Evolutionary conservation across 2,113 vertebrate genomes (phyloP), one percentile per base, ranked within the genome.

Genomic region (Rostratula benghalensis): DNA sequence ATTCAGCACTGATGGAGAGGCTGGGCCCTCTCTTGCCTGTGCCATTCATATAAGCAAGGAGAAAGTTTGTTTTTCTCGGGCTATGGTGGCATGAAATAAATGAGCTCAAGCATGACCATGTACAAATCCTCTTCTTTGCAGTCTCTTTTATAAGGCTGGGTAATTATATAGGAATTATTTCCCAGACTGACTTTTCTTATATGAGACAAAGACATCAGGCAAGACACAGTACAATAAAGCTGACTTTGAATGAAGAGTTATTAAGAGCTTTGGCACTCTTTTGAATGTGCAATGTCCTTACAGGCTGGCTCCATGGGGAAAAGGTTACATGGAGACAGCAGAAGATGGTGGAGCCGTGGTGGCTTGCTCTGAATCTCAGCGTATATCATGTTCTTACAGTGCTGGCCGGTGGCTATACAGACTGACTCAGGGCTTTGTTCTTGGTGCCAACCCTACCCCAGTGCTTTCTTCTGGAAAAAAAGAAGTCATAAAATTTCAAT

Each of bases 401-500:
- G 46, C 91, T 70, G 71, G 88, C 61, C 15, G 7, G 73, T 83
- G 77, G 81, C 76, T 94, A 57, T 51, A 71, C 3, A 1, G 63
- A 31, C 46, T 82, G 70, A 84, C 57, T 82, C 83, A 78, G 50
- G 33, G 54, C 90, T 96, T 91, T 91, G 84, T 93, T 94, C 71
- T 94, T 63, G 39, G 33, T 75, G 77, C 91, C 88, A 93, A 54
- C 35, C 61, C 43, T 33, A 70, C 18, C 65, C 83, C 33, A 74
- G 60, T 1, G 6, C 75, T 89, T 91, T 84, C 45, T 89, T 90
- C 54, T 82, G 53, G 59, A 54, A 89, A 56, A 59, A 80, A 83
- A 84, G 59, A 76, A 91, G 75, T 93, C 11, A 63, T 91, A 91
- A 93, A 94, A 89, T 83, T 82, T 83, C 84, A 88, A 68, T 75